Base-by-base conservation (phyloP, 1,140 invertebrate genomes). In the Drosophila littoralis region DNA sequence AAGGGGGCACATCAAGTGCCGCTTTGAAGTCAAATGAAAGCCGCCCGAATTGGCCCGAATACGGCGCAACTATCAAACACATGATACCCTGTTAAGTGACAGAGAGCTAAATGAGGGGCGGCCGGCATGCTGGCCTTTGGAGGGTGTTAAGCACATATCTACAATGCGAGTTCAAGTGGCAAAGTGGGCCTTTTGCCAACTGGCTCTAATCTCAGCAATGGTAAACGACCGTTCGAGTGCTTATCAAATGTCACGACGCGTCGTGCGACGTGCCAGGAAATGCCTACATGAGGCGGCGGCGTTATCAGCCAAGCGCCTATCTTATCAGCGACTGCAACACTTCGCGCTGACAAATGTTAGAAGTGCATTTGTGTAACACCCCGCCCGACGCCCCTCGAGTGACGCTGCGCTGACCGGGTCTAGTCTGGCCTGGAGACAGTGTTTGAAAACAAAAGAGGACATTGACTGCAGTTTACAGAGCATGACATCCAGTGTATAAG, bases 381-480 rank as follows among this genome's bases (percentile, higher is more conserved):
- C 10, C 12, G 22, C 22, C 2, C 22, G 2, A 3, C 22, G 22
- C 22, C 22, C 22, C 1, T 22, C 22, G 22, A 3, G 1, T 22
- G 7, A 2, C 32, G 2, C 40, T 12, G 42, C n/a, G 3, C 50
- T 51, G 12, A 2, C 12, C 6, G 9, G 15, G 70, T 43, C 58
- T 63, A 46, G 33, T 15, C 9, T 10, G 13, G 70, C 42, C 63
- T 63, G 63, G 17, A 72, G 58, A 32, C 46, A 32, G 12, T 63
- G 66, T 63, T 52, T 58, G 71, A 70, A 77, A 79, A 89, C 79
- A 83, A 83, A 70, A 83, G 83, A 80, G 83, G 79, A 89, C 83
- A 88, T 88, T 88, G 83, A 88, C 83, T 89, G 83, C 83, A 77
- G 54, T 73, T 79, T 77, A 51, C 81, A 54, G 75, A 76, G 79